These are phyloP conservation scores for Leptopterna dolabrata DNA, from an alignment of 2,888 invertebrate species.

Conservation along the genomic window DNA sequence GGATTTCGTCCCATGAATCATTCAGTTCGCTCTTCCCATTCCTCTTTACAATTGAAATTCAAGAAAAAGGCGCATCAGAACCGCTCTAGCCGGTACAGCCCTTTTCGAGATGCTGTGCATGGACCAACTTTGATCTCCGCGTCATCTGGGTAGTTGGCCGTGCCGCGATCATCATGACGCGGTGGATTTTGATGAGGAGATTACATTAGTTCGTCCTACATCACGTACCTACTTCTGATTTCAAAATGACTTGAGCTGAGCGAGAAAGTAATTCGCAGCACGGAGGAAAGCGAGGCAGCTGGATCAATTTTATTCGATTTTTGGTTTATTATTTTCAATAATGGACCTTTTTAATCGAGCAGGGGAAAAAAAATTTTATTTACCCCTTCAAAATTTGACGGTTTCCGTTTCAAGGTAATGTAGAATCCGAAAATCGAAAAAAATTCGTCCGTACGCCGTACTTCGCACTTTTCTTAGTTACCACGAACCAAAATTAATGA, in stretches of 20 bases:
- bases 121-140: neutral
- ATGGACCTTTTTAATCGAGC: too few species aligned
- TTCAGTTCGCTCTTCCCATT: neutral
- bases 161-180: neutral
- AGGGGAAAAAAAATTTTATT: too few species aligned
- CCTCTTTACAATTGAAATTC: conserved; percentile 24
- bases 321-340: too few species aligned
- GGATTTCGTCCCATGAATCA: conserved; percentile 16
- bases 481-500: too few species aligned
- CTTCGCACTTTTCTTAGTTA: too few species aligned
- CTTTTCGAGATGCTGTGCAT: conserved; percentile 8
- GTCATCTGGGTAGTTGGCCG: neutral
- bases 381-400: too few species aligned
- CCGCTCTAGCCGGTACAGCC: neutral
- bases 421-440: too few species aligned
- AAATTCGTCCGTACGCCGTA: too few species aligned
- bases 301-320: too few species aligned
- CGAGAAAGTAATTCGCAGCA: too few species aligned
- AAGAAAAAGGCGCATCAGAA: conserved; percentile 4
- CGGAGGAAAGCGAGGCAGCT: too few species aligned
- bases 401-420: too few species aligned
- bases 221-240: neutral
- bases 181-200: neutral
- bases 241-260: neutral
- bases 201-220: neutral